A percentile compares a stretch with the other conserved stretches of the same genome.
These are phyloP conservation scores for Porites evermanni DNA, from an alignment of 92 coral and sea anemone species.

Conservation along the genomic window DNA sequence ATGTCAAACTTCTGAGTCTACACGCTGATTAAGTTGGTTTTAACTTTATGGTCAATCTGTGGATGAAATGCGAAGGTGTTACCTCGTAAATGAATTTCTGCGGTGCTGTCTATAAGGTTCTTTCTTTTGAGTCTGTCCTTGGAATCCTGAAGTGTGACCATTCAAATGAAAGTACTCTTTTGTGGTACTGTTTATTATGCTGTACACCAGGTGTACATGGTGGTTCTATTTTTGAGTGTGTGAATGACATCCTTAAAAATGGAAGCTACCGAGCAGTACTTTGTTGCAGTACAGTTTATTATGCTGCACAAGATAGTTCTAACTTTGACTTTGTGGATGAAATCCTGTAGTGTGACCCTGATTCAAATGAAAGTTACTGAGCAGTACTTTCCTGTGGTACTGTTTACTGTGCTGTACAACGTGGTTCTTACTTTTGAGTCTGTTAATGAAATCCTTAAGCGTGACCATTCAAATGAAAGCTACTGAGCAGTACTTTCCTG, in stretches of 20 bases:
- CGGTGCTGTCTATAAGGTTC: background rate
- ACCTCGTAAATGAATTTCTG: no score
- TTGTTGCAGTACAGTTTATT: background rate
- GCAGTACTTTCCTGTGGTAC: no score
- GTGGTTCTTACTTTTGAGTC: no score
- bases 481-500: background rate
- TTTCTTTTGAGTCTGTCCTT: background rate
- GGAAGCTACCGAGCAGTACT: background rate
- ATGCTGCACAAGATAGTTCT: background rate
- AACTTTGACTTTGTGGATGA: no score
- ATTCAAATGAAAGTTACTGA: no score
- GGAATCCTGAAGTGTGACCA: background rate
- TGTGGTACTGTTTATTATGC: background rate
- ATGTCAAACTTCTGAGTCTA: background rate
- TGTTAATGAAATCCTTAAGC: background rate
- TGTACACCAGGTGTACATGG: background rate
- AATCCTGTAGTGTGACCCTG: no score
- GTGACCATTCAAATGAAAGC: conserved; percentile 1
- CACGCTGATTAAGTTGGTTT: background rate
- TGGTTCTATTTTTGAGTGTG: background rate
- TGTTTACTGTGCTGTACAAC: no score
- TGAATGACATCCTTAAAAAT: background rate
- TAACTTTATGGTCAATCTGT: background rate
- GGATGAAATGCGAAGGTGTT: background rate
- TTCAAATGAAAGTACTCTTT: background rate